Evolutionary conservation across 2,888 invertebrate species (phyloP), one percentile per base, ranked within the genome.

Genomic region (Spodoptera exigua): DNA sequence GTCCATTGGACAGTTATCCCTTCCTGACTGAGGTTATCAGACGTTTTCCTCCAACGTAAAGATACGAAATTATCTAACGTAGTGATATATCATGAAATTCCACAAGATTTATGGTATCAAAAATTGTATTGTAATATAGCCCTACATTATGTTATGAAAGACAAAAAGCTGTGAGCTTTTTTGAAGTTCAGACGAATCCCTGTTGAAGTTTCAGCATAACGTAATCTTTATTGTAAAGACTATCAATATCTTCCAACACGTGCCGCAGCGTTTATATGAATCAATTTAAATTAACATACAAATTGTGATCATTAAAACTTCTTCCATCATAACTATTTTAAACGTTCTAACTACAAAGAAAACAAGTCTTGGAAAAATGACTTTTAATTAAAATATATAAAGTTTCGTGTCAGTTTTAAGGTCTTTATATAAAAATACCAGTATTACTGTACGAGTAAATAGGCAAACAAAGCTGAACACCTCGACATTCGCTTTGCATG

Each of bases 11-110:
- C 65, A 53, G 60, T 64, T 55, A 72, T 74, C 76, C 74, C 74
- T 74, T 65, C 69, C 74, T 76, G 69, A 62, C 62, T 9, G 66
- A 68, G 71, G 72, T 71, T 74, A 74, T 74, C 74, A 64, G 52
- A 56, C 76, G 75, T 74, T 74, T 68, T 74, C 75, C 64, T 67
- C 32, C 57, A 32, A 27, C 53, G 53, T 35, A 55, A 39, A 52
- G 53, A 58, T 61, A 59, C 51, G 37, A 53, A n/a, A 57, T 54
- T 27, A 27, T 27, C 21, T 7, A 56, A 61, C 64, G 60, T 17
- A 39, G 35, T 52, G 44, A 48, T 64, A 55, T 48, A 71, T 74
- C 70, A 56, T 52, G 21, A 55, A 61, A 44, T 65, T 61, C 35
- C 17, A 48, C 51, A 52, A 70, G 57, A 66, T 64, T 51, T 66